A percentile compares a stretch with the other conserved stretches of the same genome.
Evolutionary conservation across 2,888 invertebrate genomes (phyloP).

Genomic region (Neoascia interrupta): DNA sequence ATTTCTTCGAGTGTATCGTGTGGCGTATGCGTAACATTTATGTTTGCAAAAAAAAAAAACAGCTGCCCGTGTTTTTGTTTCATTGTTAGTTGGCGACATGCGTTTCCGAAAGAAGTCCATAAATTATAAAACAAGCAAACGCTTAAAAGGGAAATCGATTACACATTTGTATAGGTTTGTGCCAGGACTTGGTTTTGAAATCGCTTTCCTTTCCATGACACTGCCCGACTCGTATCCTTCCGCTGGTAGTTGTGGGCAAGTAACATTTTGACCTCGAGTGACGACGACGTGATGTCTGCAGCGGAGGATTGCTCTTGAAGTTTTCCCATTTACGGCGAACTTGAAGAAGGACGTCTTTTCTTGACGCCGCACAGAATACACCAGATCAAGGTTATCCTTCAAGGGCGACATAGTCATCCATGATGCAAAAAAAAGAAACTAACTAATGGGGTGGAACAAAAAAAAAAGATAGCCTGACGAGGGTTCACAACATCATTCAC

Average conservation of each 20-base stretch:
- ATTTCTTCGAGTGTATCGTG: constrained; percentile 16
- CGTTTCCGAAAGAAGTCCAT: neutral
- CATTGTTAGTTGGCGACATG: neutral
- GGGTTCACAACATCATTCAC: no score
- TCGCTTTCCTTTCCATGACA: neutral
- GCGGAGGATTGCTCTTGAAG: constrained; percentile 6
- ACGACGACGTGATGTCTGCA: constrained; percentile 20
- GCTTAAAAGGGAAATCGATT: no score
- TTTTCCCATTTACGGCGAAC: neutral
- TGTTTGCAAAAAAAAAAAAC: no score
- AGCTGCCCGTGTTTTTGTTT: no score
- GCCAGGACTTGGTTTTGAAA: no score
- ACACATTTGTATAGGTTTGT: no score
- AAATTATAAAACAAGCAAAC: no score
- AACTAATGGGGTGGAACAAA: neutral
- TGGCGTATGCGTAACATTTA: constrained; percentile 26
- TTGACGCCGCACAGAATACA: neutral
- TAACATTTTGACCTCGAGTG: neutral
- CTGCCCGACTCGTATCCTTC: neutral
- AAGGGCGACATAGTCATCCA: neutral
- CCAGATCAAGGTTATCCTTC: constrained; percentile 10
- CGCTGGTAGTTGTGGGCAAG: neutral
- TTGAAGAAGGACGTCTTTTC: neutral
- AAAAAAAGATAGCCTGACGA: no score
- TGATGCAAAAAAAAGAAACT: neutral